Base-by-base conservation (phyloP, 1,140 invertebrate species). In the Drosophila baimaii region DNA sequence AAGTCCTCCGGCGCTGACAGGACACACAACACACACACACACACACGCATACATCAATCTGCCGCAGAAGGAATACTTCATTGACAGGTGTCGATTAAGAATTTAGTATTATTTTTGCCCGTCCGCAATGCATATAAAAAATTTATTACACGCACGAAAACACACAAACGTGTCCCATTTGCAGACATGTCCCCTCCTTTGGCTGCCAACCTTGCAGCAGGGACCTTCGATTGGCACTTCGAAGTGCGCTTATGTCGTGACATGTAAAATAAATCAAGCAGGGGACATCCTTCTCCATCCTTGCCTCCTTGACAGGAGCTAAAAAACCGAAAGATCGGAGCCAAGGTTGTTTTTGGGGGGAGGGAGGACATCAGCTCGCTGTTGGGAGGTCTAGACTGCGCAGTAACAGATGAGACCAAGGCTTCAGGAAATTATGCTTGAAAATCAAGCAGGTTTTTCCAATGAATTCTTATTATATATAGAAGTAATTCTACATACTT, bases 51-150 rank as follows among this genome's bases (percentile, higher is more conserved):
- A 70, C 76, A 88, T 73, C 66, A 82, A 83, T 81, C 63, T 27
- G 70, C 31, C 19, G 46, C 37, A 33, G 46, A 65, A 64, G 69
- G 29, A 70, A 54, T 72, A 46, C 77, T 80, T 80, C 69, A 88
- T 88, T 88, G 83, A 88, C 83, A 88, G 84, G 83, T 88, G 83
- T 88, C 84, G 83, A 88, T 88, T 89, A 88, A 81, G 83, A 88
- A 88, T 88, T 88, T 88, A 88, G 83, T 80, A 83, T 89, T 88
- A 83, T 89, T 80, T 88, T 65, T 82, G 78, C 71, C 83, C 61
- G 56, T 84, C 70, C 76, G 81, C 76, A 83, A 72, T 77, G 61
- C 83, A 83, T 78, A 88, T 88, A 88, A 89, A 88, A 88, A 88
- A 88, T 88, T 89, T 88, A 88, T 88, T 88, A 88, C 80, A 88